phyloP scores from a whole-genome alignment of 2,888 invertebrate genomes.

The Scelioninae gen. 1 region DNA sequence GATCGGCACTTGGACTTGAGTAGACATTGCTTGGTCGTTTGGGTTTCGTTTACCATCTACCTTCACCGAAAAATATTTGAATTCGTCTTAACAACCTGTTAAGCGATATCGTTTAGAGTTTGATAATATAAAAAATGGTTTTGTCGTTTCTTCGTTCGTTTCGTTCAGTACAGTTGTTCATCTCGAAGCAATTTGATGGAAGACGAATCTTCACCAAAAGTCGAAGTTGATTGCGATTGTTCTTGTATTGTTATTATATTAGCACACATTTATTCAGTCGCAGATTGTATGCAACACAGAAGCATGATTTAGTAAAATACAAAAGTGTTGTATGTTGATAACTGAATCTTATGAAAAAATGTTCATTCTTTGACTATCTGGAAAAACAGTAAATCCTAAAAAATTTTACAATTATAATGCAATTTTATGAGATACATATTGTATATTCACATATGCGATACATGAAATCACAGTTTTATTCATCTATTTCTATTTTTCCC shows the following conservation, averaged over 20 bases:
- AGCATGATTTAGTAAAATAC: constrained; percentile 46
- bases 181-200: constrained; percentile 43
- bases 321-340: constrained; percentile 44
- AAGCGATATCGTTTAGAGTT: too few relatives aligned
- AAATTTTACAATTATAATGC: too few relatives aligned
- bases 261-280: constrained; percentile 38
- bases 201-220: constrained; percentile 44
- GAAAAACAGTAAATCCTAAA: too few relatives aligned
- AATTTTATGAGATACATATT: too few relatives aligned
- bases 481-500: too few relatives aligned
- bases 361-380: too few relatives aligned
- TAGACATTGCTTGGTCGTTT: constrained; percentile 51
- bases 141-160: too few relatives aligned
- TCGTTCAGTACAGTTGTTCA: too few relatives aligned
- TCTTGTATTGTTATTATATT: constrained; percentile 22
- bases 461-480: too few relatives aligned
- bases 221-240: constrained; percentile 30
- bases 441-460: too few relatives aligned
- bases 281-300: constrained; percentile 49
- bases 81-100: neutral
- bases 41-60: constrained; percentile 53
- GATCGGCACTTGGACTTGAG: constrained; percentile 44
- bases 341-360: neutral
- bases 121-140: too few relatives aligned
- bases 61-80: constrained; percentile 6